A percentile compares a stretch with the other conserved stretches of the same genome.
These are phyloP conservation scores for Muscicapa striata DNA, from an alignment of 2,797 vertebrate species.

Conservation along the genomic window DNA sequence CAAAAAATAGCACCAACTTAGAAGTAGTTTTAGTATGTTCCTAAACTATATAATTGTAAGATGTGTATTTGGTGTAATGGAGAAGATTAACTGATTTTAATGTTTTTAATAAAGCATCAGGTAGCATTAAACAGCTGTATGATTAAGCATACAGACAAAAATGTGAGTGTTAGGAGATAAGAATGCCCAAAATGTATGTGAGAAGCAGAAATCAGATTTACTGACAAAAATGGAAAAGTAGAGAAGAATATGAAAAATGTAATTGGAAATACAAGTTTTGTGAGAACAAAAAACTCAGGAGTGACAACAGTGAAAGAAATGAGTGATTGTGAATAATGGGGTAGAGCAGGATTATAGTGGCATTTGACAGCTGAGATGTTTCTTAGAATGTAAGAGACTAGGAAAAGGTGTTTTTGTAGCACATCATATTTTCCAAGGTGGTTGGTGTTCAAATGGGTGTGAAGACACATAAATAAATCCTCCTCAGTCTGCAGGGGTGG, in stretches of 20 bases:
- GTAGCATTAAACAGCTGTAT: neutral
- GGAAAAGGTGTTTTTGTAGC: neutral
- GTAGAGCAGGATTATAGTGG: neutral
- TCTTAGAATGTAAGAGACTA: neutral
- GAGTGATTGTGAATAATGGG: neutral
- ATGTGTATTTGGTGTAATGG: neutral
- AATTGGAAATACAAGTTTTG: neutral
- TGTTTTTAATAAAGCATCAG: neutral
- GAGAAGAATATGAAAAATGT: neutral
- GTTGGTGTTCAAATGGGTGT: neutral
- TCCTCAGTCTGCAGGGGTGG: neutral
- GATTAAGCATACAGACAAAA: neutral
- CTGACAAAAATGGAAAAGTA: neutral
- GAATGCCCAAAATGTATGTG: neutral
- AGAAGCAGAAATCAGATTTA: neutral
- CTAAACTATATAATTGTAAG: neutral
- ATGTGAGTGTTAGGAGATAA: neutral
- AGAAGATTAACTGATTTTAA: neutral
- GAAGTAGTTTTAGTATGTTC: neutral
- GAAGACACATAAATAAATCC: neutral
- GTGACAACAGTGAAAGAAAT: neutral
- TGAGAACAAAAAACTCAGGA: neutral
- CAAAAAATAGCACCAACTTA: neutral
- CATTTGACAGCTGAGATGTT: neutral
- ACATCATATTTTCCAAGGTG: rapidly evolving